phyloP scores from a whole-genome alignment of 37 sponge, comb jelly and placozoan genomes.

The Spongilla lacustris region DNA sequence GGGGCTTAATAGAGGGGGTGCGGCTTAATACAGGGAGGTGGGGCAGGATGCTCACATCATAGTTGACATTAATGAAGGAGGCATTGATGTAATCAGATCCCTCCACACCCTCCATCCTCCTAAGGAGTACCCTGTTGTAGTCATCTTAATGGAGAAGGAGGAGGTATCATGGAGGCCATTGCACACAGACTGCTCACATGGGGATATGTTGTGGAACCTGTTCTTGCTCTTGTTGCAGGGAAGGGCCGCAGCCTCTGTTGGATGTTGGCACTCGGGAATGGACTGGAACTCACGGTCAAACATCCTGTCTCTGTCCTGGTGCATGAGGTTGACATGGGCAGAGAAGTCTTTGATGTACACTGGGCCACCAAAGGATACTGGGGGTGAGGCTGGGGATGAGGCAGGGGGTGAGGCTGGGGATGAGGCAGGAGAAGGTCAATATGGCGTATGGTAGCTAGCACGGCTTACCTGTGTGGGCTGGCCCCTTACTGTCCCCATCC shows the following conservation, averaged over 20 bases:
- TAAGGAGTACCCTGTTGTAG: conserved; percentile 39
- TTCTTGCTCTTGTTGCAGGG: conserved; percentile 52
- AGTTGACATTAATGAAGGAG: conserved; percentile 58
- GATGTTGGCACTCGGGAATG: background rate
- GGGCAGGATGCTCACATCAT: too few species aligned
- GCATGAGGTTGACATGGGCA: conserved; percentile 64
- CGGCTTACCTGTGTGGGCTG: background rate
- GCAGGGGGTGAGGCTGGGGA: too few species aligned
- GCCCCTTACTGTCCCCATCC: background rate
- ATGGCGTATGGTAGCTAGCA: too few species aligned
- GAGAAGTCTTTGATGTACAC: conserved; percentile 42
- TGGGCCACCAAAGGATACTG: conserved; percentile 16
- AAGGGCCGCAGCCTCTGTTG: conserved; percentile 18
- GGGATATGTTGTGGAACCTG: conserved; percentile 72
- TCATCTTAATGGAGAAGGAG: background rate
- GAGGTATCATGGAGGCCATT: background rate
- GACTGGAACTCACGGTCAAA: conserved; percentile 73
- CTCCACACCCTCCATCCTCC: conserved; percentile 21
- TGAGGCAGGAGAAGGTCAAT: too few species aligned
- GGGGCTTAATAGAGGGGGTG: too few species aligned
- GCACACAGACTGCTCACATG: conserved; percentile 44
- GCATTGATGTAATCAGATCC: conserved; percentile 73
- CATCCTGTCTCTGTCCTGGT: conserved; percentile 64
- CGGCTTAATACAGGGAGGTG: too few species aligned
- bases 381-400: too few species aligned